Evolutionary conservation across 2,797 vertebrate genomes (phyloP), one percentile per base, ranked within the genome.

Genomic region (Odontamblyopus rebecca): DNA sequence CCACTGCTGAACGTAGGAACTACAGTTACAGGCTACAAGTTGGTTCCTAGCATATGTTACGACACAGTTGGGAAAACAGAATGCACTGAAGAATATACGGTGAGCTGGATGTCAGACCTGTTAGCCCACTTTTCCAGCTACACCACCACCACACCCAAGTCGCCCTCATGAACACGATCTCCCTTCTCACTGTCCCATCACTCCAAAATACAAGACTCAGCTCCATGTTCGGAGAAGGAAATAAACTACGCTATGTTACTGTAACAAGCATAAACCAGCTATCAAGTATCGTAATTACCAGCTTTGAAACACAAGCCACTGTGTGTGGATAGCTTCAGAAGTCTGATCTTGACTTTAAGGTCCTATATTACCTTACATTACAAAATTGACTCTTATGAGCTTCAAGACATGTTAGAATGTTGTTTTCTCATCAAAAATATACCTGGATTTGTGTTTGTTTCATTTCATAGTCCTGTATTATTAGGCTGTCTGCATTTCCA

Each of bases 161-260:
- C 78, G 68, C 77, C 85, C 64, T 50, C 67, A 80, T 72, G 78
- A 91, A 91, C 84, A 74, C 35, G 59, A 89, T 90, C 87, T 68
- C 78, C 75, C 77, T 75, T 61, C 78, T 72, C 77, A 78, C 74
- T 72, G 72, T 74, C 68, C 60, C 67, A 2, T 27, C 70, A 69
- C 71, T 29, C 61, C 68, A 62, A 68, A 32, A 19, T 68, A 32
- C 60, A 57, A 61, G 12, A 38, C 51, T 9, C 8, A 19, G 12
- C 27, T 48, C 64, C 23, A 32, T 23, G 19, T 26, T 13, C 35
- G 0, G 23, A 44, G n/a, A 65, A 44, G 35, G 60, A 54, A 32
- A 13, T 70, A 60, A 60, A 77, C 72, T 1, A 70, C 48, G 70
- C 62, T 65, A 78, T 62, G 62, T 56, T 67, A 48, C 64, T 19